Percentiles rank a stretch among this genome's conserved stretches.
Conservation (phyloP, 2,797 vertebrate species). For the Danio aesculapii region DNA sequence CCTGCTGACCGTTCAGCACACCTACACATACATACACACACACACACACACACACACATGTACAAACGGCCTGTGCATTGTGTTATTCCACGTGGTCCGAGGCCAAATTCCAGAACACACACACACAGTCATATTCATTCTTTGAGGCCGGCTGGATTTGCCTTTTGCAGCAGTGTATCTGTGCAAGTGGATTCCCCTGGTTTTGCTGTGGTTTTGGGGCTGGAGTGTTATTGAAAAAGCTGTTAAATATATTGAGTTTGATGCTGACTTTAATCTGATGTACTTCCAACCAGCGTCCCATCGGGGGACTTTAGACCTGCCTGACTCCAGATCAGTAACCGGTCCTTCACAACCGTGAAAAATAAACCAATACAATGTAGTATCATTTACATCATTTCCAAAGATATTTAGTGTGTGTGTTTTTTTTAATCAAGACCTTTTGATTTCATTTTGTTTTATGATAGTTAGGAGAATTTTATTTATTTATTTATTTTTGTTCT, state of each 20-base stretch:
- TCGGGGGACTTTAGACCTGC: neutral
- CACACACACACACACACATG: neutral
- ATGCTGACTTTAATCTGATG: constrained; percentile 46
- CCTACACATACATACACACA: neutral
- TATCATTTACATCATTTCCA: constrained; percentile 4
- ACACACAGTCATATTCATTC: neutral
- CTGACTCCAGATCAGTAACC: neutral
- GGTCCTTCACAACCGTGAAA: neutral
- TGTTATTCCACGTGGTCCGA: constrained; percentile 29
- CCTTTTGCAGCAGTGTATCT: constrained; percentile 48
- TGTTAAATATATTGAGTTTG: constrained; percentile 31
- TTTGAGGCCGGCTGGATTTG: constrained; percentile 3
- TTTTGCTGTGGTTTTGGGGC: constrained; percentile 53
- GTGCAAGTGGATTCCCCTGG: constrained; percentile 45
- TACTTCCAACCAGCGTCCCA: constrained; percentile 25
- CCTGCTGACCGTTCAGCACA: constrained; percentile 47
- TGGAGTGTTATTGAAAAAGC: constrained; percentile 43
- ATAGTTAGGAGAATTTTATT: too few species aligned
- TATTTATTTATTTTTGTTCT: too few species aligned
- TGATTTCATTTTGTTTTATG: neutral
- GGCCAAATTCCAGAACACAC: constrained; percentile 38
- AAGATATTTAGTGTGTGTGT: neutral
- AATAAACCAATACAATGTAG: constrained; percentile 59
- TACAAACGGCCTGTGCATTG: neutral
- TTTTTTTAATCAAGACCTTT: neutral